Evolutionary conservation across 2,888 invertebrate genomes (phyloP).

Genomic region (Lepidonotus clava): DNA sequence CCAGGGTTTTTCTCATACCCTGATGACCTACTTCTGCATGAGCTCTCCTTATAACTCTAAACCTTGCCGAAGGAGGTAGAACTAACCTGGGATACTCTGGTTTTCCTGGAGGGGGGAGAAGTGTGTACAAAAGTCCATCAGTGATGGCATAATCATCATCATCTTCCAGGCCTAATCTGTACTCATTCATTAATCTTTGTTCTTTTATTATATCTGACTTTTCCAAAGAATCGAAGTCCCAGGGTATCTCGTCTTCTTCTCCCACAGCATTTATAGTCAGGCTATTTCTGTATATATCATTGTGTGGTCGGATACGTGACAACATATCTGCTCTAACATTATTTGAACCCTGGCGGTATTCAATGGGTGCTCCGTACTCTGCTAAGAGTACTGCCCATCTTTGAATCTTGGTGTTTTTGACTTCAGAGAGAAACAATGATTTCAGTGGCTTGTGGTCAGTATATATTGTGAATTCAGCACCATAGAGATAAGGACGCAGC

Average conservation of each 20-base stretch:
- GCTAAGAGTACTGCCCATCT: conserved; percentile 59
- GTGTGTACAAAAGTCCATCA: conserved; percentile 34
- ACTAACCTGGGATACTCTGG: conserved; percentile 42
- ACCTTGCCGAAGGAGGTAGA: not conserved
- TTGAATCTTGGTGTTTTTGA: conserved; percentile 58
- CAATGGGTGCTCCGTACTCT: conserved; percentile 59
- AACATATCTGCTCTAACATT: conserved; percentile 59
- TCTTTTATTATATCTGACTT: not conserved
- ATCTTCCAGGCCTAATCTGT: not conserved
- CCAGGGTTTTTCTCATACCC: conserved; percentile 21
- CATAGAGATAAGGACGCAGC: conserved; percentile 54
- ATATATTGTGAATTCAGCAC: conserved; percentile 30
- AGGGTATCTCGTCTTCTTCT: not conserved
- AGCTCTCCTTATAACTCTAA: not conserved
- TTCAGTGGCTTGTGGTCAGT: conserved; percentile 57
- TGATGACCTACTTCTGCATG: conserved; percentile 46
- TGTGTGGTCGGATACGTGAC: not conserved
- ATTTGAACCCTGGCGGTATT: conserved; percentile 53
- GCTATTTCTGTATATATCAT: not conserved
- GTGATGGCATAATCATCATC: conserved; percentile 15
- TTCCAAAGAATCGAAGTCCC: not conserved
- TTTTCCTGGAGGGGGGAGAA: not conserved
- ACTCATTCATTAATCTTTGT: conserved; percentile 15
- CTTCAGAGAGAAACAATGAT: conserved; percentile 53
- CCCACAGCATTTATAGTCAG: not conserved